These are phyloP conservation scores for Gryon sp. DNA, from an alignment of 1,140 invertebrate genomes.

Conservation along the genomic window DNA sequence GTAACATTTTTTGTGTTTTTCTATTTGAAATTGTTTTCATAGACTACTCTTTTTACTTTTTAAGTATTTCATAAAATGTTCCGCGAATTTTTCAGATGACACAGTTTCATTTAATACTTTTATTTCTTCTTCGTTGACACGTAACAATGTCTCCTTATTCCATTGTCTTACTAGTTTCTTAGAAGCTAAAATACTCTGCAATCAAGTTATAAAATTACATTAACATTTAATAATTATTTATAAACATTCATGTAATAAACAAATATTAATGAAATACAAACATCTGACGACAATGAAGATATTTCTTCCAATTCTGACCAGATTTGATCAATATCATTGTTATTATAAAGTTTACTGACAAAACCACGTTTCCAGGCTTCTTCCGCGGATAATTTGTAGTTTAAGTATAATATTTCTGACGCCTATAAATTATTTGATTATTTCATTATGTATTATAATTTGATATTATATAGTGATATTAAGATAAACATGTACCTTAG, in stretches of 20 bases:
- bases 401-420: constrained; percentile 89
- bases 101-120: constrained; percentile 49
- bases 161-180: constrained; percentile 66
- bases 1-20: constrained; percentile 6
- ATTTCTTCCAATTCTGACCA: constrained; percentile 65
- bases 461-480: constrained; percentile 8
- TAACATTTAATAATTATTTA: constrained; percentile 1
- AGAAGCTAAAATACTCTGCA: constrained; percentile 69
- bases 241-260: too few relatives aligned
- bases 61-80: constrained; percentile 39
- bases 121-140: constrained; percentile 66
- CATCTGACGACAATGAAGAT: constrained; percentile 65
- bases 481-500: constrained; percentile 81
- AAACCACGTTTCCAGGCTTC: constrained; percentile 87
- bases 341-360: constrained; percentile 84
- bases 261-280: constrained; percentile 54
- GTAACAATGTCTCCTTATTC: constrained; percentile 63
- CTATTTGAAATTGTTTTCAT: background rate
- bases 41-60: constrained; percentile 66
- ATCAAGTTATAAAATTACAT: constrained; percentile 32
- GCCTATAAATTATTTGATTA: constrained; percentile 81
- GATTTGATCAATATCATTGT: constrained; percentile 60
- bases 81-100: constrained; percentile 38
- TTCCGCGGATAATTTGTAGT: constrained; percentile 87
- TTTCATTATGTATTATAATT: too few relatives aligned